Percentiles rank a stretch among this genome's conserved stretches.
phyloP scores from a whole-genome alignment of 2,797 vertebrate species.

The Alca torda region DNA sequence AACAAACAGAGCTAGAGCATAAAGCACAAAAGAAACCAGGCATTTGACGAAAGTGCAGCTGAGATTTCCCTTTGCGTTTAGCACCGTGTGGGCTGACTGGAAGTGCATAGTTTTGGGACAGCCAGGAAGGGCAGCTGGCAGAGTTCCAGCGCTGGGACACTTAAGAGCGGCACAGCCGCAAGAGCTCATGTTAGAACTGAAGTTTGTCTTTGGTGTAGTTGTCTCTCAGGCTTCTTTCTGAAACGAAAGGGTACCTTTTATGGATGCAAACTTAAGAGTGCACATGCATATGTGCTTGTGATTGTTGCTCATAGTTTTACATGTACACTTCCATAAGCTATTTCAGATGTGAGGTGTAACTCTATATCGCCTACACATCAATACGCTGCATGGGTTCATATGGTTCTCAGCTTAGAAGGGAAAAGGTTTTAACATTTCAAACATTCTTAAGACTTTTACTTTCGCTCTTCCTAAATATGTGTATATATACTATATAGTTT shows the following conservation, averaged over 20 bases:
- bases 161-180: accelerated
- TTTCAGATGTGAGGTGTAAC: background rate
- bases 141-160: background rate
- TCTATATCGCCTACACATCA: accelerated
- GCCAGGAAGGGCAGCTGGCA: background rate
- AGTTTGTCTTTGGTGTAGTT: background rate
- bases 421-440: background rate
- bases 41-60: conserved; percentile 39
- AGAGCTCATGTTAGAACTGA: background rate
- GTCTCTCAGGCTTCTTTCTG: background rate
- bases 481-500: background rate
- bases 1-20: background rate
- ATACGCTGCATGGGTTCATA: accelerated
- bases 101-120: background rate
- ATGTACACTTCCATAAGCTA: accelerated
- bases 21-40: background rate
- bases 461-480: background rate
- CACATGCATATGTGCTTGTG: accelerated
- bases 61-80: background rate
- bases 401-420: background rate
- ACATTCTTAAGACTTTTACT: background rate
- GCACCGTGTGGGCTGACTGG: background rate
- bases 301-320: background rate
- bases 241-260: background rate
- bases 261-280: background rate